Evolutionary conservation across 2,797 vertebrate genomes (phyloP), one percentile per base, ranked within the genome.

Genomic region (Sebastes diaconus): DNA sequence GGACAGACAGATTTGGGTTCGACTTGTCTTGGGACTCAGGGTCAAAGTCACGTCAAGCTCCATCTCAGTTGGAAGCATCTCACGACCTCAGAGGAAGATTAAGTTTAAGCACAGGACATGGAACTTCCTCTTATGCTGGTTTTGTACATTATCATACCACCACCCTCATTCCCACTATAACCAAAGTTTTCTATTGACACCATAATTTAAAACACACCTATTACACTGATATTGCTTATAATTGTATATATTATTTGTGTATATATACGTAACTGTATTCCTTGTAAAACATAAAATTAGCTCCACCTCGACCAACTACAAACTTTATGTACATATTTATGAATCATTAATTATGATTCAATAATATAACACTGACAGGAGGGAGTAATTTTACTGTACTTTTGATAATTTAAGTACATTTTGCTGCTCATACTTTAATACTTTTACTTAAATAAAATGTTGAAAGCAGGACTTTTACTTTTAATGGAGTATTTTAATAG

Each of bases 21-120:
- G 89, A 54, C 80, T 73, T 29, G 74, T 87, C 76, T 66, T 76
- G 34, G 54, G 20, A 75, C 90, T 76, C 7, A 70, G 94, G 32
- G 91, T 95, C 85, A 99, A 82, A 76, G 92, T 91, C 39, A 95
- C 72, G 59, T 97, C 97, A 72, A 97, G 74, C 86, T 97, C 94
- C 70, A 92, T 78, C 77, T 95, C 91, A 84, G 91, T 80, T 18
- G 68, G 92, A 42, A 90, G 86, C 75, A 61, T 24, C n/a, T 57
- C 73, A 68, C 52, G 88, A 84, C 63, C 97, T 97, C 79, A 77
- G 72, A 93, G 77, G 58, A 68, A 70, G 24, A 70, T 42, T 2
- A 50, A 16, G 27, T 59, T 46, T 61, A 42, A 61, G 14, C 1
- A 39, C 20, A 16, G 29, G 14, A 59, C 25, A 18, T 29, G 2